These are phyloP conservation scores for Chloroclysta siterata DNA, from an alignment of 2,888 invertebrate genomes.

Conservation along the genomic window DNA sequence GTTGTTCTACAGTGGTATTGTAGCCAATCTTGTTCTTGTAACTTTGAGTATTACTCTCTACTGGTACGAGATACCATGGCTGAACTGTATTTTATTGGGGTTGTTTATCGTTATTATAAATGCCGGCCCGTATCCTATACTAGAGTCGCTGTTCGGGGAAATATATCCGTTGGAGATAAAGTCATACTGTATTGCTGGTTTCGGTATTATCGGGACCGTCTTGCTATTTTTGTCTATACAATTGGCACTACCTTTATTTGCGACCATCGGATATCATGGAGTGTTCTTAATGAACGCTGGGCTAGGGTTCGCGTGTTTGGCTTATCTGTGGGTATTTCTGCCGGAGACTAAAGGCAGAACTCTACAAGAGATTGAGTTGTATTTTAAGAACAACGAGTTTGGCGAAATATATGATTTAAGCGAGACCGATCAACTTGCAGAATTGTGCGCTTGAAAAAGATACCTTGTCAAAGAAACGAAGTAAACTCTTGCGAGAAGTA, in stretches of 20 bases:
- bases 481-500: not conserved
- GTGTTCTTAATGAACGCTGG: slow-evolving; percentile 45
- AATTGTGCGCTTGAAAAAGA: not conserved
- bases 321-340: slow-evolving; percentile 44
- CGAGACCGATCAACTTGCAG: not conserved
- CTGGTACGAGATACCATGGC: slow-evolving; percentile 28
- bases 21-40: slow-evolving; percentile 33
- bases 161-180: slow-evolving; percentile 49
- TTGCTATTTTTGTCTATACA: slow-evolving; percentile 44
- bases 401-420: slow-evolving; percentile 7
- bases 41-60: slow-evolving; percentile 36
- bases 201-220: slow-evolving; percentile 36
- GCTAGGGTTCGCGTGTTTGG: slow-evolving; percentile 40
- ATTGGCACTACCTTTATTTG: slow-evolving; percentile 40
- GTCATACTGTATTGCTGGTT: slow-evolving; percentile 36
- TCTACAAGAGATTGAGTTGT: slow-evolving; percentile 50
- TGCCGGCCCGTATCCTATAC: slow-evolving; percentile 46
- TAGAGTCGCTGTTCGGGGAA: slow-evolving; percentile 47
- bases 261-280: slow-evolving; percentile 46
- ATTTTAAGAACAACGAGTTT: slow-evolving; percentile 42
- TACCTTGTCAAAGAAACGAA: not conserved
- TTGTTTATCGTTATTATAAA: slow-evolving; percentile 43
- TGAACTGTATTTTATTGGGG: slow-evolving; percentile 39
- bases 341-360: slow-evolving; percentile 52
- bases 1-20: slow-evolving; percentile 39